phyloP scores from a whole-genome alignment of 2,797 vertebrate genomes.

The Lepus townsendii region DNA sequence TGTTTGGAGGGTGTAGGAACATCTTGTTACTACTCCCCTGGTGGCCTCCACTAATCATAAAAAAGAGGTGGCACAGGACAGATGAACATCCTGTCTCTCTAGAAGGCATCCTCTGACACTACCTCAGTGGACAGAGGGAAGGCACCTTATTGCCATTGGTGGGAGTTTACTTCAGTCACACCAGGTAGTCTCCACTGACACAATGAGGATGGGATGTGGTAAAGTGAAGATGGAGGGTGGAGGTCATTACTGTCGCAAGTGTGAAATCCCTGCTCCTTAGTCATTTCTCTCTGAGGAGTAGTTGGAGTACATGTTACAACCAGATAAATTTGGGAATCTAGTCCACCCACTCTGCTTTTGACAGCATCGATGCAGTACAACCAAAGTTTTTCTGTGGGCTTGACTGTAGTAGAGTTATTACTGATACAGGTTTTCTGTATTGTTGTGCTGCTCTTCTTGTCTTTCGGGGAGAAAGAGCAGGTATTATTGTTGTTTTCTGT shows the following conservation, averaged over 20 bases:
- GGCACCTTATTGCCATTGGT: background rate
- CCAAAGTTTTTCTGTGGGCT: background rate
- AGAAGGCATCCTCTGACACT: background rate
- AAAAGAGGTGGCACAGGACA: background rate
- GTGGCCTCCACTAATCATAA: background rate
- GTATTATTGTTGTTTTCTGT: background rate
- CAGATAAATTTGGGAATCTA: background rate
- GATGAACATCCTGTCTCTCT: background rate
- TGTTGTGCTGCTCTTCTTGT: background rate
- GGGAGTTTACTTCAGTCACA: background rate
- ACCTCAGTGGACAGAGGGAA: background rate
- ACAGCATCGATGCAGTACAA: background rate
- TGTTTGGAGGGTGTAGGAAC: background rate
- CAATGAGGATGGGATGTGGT: background rate
- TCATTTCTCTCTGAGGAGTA: background rate
- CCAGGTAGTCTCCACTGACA: background rate
- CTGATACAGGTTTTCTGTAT: background rate
- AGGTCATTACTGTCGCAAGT: too few relatives aligned
- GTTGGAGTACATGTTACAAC: background rate
- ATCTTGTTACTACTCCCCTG: background rate
- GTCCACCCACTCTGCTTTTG: background rate
- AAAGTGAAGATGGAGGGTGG: background rate
- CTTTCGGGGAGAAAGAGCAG: background rate
- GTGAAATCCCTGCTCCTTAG: background rate
- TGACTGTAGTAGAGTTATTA: background rate